Percentiles rank a stretch among this genome's conserved stretches.
Evolutionary conservation across 1,140 invertebrate species (phyloP).

Genomic region (Lucilia cuprina): DNA sequence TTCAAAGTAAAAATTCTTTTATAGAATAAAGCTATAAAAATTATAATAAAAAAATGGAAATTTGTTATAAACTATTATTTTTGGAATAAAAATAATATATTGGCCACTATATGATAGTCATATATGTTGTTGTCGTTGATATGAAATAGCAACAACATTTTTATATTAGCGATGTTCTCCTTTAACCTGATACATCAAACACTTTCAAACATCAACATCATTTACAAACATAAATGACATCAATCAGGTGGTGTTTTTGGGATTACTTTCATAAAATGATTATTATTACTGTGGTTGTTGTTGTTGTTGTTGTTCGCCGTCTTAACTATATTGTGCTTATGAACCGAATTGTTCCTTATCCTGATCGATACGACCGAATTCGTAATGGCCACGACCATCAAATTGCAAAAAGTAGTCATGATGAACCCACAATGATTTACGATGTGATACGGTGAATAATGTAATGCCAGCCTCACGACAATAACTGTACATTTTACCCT

Average conservation of each 20-base stretch:
- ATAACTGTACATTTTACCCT: slow-evolving; percentile 95
- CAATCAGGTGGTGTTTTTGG: background rate
- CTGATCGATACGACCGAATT: slow-evolving; percentile 85
- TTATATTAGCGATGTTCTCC: no score
- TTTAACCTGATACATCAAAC: background rate
- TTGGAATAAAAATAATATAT: slow-evolving; percentile 17
- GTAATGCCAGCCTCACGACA: slow-evolving; percentile 91
- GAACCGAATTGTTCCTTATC: slow-evolving; percentile 93
- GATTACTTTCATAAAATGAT: background rate
- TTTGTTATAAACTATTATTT: background rate
- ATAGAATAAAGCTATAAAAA: slow-evolving; percentile 23
- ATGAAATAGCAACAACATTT: background rate
- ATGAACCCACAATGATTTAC: slow-evolving; percentile 95
- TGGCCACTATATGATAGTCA: slow-evolving; percentile 35
- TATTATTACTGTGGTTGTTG: no score
- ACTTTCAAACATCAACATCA: background rate
- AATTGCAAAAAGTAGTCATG: slow-evolving; percentile 96
- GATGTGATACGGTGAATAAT: slow-evolving; percentile 95
- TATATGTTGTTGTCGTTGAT: slow-evolving; percentile 3
- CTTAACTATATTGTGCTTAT: slow-evolving; percentile 64
- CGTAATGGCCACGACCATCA: slow-evolving; percentile 89
- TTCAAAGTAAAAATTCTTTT: background rate
- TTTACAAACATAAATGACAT: background rate
- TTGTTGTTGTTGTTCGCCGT: background rate
- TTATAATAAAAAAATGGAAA: slow-evolving; percentile 5